A percentile compares a stretch with the other conserved stretches of the same genome.
These are phyloP conservation scores for Grantiella picta DNA, from an alignment of 2,113 vertebrate genomes.

Conservation along the genomic window DNA sequence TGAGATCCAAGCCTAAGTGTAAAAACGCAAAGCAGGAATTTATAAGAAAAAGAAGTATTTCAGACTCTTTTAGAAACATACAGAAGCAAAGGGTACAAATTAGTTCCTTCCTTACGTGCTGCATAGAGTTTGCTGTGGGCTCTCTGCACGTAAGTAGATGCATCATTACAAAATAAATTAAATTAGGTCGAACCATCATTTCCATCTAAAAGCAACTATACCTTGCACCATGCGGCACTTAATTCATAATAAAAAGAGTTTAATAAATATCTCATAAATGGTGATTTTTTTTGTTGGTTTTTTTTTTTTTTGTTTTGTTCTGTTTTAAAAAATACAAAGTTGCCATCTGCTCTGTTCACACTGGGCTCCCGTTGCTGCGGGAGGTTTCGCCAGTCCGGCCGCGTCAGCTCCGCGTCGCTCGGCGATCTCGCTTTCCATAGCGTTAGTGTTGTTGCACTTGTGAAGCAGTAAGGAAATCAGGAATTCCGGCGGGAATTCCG, in stretches of 20 bases:
- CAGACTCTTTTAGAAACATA: slow-evolving; percentile 16
- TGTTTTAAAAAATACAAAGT: slow-evolving; percentile 48
- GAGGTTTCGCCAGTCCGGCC: background rate
- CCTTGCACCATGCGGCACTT: slow-evolving; percentile 62
- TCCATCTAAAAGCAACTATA: slow-evolving; percentile 52
- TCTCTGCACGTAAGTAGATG: slow-evolving; percentile 35
- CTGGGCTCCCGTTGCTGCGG: background rate
- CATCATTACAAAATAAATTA: slow-evolving; percentile 60
- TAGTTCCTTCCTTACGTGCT: background rate
- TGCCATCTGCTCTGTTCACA: background rate
- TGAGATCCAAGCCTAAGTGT: slow-evolving; percentile 41
- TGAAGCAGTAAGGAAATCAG: slow-evolving; percentile 24
- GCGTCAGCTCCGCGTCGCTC: background rate
- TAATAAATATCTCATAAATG: slow-evolving; percentile 39
- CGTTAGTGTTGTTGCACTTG: slow-evolving; percentile 56
- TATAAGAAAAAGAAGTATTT: background rate
- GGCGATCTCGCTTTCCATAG: background rate
- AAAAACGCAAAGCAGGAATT: slow-evolving; percentile 28
- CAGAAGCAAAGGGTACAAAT: slow-evolving; percentile 47
- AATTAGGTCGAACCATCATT: slow-evolving; percentile 26
- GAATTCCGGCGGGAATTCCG: background rate
- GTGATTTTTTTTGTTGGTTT: background rate
- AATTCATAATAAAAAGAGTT: slow-evolving; percentile 63
- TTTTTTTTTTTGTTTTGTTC: background rate
- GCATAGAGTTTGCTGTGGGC: slow-evolving; percentile 49